Conservation (phyloP, 2,888 invertebrate genomes). For the Reticulitermes lucifugus region DNA sequence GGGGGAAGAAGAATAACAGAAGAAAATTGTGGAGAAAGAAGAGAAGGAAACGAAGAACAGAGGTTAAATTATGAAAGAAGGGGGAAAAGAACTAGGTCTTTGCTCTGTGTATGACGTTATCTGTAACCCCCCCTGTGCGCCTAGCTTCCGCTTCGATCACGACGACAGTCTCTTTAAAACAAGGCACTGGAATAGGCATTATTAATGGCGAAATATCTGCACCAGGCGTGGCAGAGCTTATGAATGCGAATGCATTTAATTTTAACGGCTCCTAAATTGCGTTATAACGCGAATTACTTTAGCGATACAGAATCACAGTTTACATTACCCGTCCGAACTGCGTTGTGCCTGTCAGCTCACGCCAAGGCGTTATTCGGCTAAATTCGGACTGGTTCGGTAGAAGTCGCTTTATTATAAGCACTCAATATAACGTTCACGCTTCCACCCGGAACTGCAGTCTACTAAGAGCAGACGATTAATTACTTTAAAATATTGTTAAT, state of each 20-base stretch:
- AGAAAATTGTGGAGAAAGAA: too few relatives aligned
- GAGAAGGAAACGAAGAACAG: too few relatives aligned
- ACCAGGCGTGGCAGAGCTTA: background rate
- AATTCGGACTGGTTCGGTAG: too few relatives aligned
- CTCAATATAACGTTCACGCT: background rate
- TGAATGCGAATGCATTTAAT: background rate
- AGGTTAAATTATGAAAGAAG: too few relatives aligned
- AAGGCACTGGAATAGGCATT: background rate
- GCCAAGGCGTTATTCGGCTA: too few relatives aligned
- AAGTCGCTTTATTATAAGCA: background rate
- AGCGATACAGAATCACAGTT: background rate
- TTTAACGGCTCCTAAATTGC: background rate
- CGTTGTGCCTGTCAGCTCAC: too few relatives aligned
- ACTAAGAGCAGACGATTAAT: background rate
- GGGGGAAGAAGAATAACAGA: too few relatives aligned
- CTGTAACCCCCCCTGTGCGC: too few relatives aligned
- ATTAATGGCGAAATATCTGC: background rate
- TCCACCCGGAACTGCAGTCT: background rate
- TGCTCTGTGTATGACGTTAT: too few relatives aligned
- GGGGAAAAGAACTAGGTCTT: too few relatives aligned
- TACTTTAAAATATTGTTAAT: conserved; percentile 13
- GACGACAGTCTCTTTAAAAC: background rate
- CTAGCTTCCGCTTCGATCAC: too few relatives aligned
- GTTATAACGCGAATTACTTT: background rate
- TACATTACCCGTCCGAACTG: background rate